Percentiles rank a stretch among this genome's conserved stretches.
phyloP scores from a whole-genome alignment of 2,888 invertebrate species.

The Mythimna vitellina region DNA sequence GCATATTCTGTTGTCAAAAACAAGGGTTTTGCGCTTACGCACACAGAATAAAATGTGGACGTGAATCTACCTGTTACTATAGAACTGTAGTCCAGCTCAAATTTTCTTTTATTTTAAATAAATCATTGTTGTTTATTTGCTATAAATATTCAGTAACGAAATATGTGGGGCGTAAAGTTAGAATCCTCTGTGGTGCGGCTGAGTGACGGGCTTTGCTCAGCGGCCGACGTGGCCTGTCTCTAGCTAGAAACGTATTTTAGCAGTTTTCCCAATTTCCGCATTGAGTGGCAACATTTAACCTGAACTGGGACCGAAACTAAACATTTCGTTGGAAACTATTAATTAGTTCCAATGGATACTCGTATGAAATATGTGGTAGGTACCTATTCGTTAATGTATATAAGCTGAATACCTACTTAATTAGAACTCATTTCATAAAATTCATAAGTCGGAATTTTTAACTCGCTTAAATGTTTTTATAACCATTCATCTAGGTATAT shows the following conservation, averaged over 20 bases:
- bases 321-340: slow-evolving; percentile 56
- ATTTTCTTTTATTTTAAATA: not conserved
- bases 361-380: not conserved
- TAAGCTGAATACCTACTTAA: too few species aligned
- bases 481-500: too few species aligned
- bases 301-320: slow-evolving; percentile 70
- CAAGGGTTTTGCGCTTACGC: too few species aligned
- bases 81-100: not conserved
- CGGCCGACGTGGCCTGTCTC: slow-evolving; percentile 24
- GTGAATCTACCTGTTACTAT: not conserved
- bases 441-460: too few species aligned
- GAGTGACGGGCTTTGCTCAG: slow-evolving; percentile 25
- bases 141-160: not conserved
- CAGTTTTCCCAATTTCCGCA: slow-evolving; percentile 74
- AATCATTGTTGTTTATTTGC: not conserved
- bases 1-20: too few species aligned
- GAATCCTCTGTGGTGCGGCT: slow-evolving; percentile 14
- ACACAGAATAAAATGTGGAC: too few species aligned
- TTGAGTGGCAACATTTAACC: slow-evolving; percentile 75
- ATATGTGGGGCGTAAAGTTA: slow-evolving; percentile 10
- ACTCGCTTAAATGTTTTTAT: too few species aligned
- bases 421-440: too few species aligned
- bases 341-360: slow-evolving; percentile 28
- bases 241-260: slow-evolving; percentile 54
- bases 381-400: too few species aligned